phyloP scores from a whole-genome alignment of 1,140 invertebrate genomes.

The Monomorium pharaonis region DNA sequence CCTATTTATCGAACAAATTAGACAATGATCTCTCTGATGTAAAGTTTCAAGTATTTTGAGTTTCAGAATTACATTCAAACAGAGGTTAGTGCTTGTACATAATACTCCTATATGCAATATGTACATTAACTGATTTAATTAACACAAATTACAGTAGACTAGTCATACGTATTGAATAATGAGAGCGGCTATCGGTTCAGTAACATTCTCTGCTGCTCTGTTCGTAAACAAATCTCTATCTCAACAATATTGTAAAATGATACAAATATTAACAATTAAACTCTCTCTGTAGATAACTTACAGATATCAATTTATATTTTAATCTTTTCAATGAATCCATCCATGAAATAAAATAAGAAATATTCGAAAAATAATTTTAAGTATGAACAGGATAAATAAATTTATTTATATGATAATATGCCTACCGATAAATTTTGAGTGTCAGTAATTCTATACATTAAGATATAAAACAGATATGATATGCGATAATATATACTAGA shows the following conservation, averaged over 20 bases:
- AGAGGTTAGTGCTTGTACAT: conserved; percentile 40
- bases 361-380: neutral
- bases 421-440: neutral
- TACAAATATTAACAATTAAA: neutral
- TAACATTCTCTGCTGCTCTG: conserved; percentile 70
- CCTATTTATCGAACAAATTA: conserved; percentile 51
- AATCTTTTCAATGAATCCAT: neutral
- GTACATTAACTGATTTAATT: conserved; percentile 76
- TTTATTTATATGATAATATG: neutral
- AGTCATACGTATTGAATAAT: conserved; percentile 73
- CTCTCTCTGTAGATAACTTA: neutral
- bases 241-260: neutral
- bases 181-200: conserved; percentile 66
- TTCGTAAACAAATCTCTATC: conserved; percentile 70
- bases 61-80: conserved; percentile 12
- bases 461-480: neutral
- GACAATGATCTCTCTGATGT: conserved; percentile 34
- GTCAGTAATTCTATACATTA: neutral
- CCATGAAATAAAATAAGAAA: neutral
- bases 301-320: neutral
- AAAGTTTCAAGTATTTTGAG: conserved; percentile 58
- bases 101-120: conserved; percentile 45
- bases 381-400: neutral
- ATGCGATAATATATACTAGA: no score
- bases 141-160: conserved; percentile 71